Conservation (phyloP, 2,888 invertebrate genomes). For the Tachina grossa region DNA sequence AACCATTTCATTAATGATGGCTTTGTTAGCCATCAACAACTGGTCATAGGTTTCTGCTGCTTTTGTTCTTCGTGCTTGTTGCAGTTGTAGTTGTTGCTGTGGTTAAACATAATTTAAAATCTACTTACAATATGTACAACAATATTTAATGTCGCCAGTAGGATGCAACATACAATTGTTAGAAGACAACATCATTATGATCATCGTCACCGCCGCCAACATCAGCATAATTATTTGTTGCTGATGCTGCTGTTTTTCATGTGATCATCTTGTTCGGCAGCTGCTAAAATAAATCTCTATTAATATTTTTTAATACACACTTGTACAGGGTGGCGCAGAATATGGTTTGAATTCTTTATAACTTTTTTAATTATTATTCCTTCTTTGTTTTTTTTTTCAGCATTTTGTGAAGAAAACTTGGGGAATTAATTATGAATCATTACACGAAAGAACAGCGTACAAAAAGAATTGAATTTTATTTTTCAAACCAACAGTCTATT, state of each 20-base stretch:
- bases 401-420: too few species aligned
- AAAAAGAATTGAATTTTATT: too few species aligned
- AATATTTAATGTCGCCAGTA: slow-evolving; percentile 62
- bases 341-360: too few species aligned
- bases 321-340: too few species aligned
- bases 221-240: neutral
- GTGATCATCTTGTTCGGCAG: slow-evolving; percentile 61
- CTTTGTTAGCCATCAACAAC: slow-evolving; percentile 64
- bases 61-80: slow-evolving; percentile 11
- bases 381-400: too few species aligned
- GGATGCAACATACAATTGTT: slow-evolving; percentile 54
- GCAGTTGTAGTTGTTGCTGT: slow-evolving; percentile 3
- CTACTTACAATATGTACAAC: slow-evolving; percentile 62
- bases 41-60: slow-evolving; percentile 19
- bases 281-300: slow-evolving; percentile 58
- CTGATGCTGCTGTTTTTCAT: neutral
- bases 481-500: too few species aligned
- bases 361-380: too few species aligned
- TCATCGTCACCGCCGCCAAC: slow-evolving; percentile 50
- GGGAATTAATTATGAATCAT: too few species aligned
- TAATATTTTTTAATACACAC: slow-evolving; percentile 15
- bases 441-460: too few species aligned
- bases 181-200: slow-evolving; percentile 54
- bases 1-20: slow-evolving; percentile 59
- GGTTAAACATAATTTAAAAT: slow-evolving; percentile 60